Base-by-base conservation (phyloP, 2,888 invertebrate species). In the Xanthostigma xanthostigma region DNA sequence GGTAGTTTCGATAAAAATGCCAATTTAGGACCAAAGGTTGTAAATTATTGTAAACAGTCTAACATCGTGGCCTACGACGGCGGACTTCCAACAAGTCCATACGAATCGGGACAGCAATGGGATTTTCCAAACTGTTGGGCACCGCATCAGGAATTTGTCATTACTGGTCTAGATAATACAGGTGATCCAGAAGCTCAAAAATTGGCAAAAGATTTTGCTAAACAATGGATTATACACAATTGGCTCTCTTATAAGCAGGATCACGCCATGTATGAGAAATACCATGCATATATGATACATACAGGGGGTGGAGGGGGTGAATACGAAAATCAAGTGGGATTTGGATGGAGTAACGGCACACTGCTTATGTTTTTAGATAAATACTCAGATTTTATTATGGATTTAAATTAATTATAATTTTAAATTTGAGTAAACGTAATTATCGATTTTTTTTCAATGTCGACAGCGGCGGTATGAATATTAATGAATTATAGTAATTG, bases 91-190 rank as follows among this genome's bases (percentile, higher is more conserved):
- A 66, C 79, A 0, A 84, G 85, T 1, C 58, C 84, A 39, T 66
- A 70, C 37, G 66, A 72, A 14, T 78, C 79, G 9, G 81, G 81
- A 0, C 79, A 85, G 62, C 82, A 87, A 61, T 84, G 87, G 87
- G 86, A 87, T 62, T 80, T 77, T 58, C 85, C 89, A 0, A 90
- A 90, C 61, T 86, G 84, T 0, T 91, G 90, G 90, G 81, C 90
- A 0, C 90, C 90, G 4, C 73, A 84, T 42, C 82, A 88, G 53
- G 81, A 84, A 57, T 74, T 88, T 46, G 67, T 84, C 2, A 76
- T 89, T 3, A 75, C 79, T 60, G 80, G 81, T 4, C 64, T 88
- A 50, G 72, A 78, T 48, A 72, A 75, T 37, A 73, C 80, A 8
- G 70, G 70, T 0, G 72, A 73, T 10, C 54, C 59, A 1, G 72